Base-by-base conservation (phyloP, 2,888 invertebrate genomes). In the Leptinotarsa tumamoca region DNA sequence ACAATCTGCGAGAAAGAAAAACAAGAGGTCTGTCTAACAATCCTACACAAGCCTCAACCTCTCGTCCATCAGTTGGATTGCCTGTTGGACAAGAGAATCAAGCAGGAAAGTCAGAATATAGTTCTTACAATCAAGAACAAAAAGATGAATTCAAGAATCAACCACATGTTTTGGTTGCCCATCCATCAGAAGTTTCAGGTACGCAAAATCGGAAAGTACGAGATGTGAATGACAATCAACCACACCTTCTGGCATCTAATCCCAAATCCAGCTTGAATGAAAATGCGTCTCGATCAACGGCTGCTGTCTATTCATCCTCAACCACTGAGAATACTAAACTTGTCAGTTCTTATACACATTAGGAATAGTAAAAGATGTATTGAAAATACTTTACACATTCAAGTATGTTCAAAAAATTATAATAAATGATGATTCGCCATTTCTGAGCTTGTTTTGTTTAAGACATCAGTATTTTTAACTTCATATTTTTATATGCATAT, bases 191-290 rank as follows among this genome's bases (percentile, higher is more conserved):
- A 52, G 4, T n/a, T 4, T 58, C 58, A 21, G n/a, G 33, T 5
- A 71, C 10, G 50, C 66, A 43, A 15, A 50, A 27, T 18, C 51
- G 50, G 7, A 63, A 50, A 15, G 23, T 13, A 14, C 54, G 54
- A 18, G 69, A 69, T 54, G 4, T 54, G 23, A 50, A 54, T 54
- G 69, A 27, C 3, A 54, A 56, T 54, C 18, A 56, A 69, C 69
- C 43, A 17, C 68, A 51, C 27, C 52, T 63, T 4, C 33, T 63
- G 33, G 63, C 63, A 15, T 33, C 63, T 15, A 63, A 63, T 63
- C 63, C 58, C 15, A n/a, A 21, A 58, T 33, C 17, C 14, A 33
- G 27, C 33, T 63, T 33, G n/a, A 2, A 27, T 33, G 17, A 63
- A 3, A 17, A 54, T 54, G 27, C 23, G 17, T 21, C 58, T 14